Conservation (phyloP, 2,888 invertebrate genomes). For the Ommatoiulus sabulosus region DNA sequence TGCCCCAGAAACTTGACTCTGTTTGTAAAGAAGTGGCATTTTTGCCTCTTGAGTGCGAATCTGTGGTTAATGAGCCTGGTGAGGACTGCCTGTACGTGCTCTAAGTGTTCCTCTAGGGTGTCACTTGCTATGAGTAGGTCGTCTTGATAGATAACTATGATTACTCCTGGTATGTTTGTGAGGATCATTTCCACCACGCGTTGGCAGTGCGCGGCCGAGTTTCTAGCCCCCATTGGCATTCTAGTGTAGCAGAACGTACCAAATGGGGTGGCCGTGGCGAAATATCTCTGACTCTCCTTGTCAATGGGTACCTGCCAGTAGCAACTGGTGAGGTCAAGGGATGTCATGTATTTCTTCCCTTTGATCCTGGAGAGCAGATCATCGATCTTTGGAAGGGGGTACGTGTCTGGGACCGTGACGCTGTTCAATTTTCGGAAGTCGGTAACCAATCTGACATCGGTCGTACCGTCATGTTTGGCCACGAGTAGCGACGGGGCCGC, state of each 20-base stretch:
- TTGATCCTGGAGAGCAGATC: no score
- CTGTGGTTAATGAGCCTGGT: not conserved
- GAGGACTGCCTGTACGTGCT: not conserved
- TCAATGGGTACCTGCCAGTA: not conserved
- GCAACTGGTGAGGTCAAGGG: not conserved
- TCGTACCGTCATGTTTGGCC: no score
- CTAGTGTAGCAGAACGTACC: not conserved
- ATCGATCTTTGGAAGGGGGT: no score
- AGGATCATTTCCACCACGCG: not conserved
- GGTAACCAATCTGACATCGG: no score
- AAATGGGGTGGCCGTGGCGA: not conserved
- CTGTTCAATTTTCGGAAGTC: no score
- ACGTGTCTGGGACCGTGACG: no score
- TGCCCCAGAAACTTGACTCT: not conserved
- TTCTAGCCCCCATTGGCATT: not conserved
- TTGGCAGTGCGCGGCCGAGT: not conserved
- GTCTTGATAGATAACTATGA: not conserved
- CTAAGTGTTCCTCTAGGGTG: not conserved
- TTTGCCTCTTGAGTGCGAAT: not conserved
- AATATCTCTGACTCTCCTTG: not conserved
- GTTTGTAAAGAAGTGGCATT: not conserved
- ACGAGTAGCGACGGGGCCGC: no score
- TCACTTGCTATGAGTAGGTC: not conserved
- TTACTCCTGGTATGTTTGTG: no score
- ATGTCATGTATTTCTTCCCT: not conserved